Percentiles rank a stretch among this genome's conserved stretches.
These are phyloP conservation scores for Sinopyrophorus schimmeli DNA, from an alignment of 2,888 invertebrate species.

Conservation along the genomic window DNA sequence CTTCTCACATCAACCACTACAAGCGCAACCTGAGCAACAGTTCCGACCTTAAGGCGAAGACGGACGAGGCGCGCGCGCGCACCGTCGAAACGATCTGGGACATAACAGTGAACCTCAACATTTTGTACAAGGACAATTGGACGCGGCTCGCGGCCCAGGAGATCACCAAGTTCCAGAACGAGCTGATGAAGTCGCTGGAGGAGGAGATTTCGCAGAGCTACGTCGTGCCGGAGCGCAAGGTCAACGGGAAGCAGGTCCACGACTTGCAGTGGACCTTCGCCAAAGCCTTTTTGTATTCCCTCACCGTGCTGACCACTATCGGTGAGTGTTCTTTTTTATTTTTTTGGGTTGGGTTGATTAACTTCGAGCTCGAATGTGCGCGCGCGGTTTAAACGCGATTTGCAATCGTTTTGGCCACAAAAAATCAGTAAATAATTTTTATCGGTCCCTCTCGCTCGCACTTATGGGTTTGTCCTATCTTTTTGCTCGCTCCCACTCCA, in stretches of 20 bases:
- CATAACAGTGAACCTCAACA: constrained; percentile 84
- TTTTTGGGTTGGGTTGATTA: too few relatives aligned
- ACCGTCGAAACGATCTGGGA: constrained; percentile 92
- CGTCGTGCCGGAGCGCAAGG: constrained; percentile 49
- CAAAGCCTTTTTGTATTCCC: constrained; percentile 89
- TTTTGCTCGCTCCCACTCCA: too few relatives aligned
- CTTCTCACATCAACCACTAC: constrained; percentile 45
- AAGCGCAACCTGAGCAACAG: constrained; percentile 52
- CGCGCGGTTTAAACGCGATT: too few relatives aligned
- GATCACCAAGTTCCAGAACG: constrained; percentile 72
- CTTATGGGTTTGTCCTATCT: too few relatives aligned
- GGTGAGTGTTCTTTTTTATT: constrained; percentile 65
- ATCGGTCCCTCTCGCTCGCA: too few relatives aligned
- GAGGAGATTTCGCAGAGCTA: constrained; percentile 66
- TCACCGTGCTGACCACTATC: constrained; percentile 91
- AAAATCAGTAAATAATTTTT: too few relatives aligned
- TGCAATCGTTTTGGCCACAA: too few relatives aligned
- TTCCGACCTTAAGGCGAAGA: constrained; percentile 53
- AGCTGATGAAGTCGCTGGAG: constrained; percentile 76
- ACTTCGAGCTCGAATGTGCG: too few relatives aligned
- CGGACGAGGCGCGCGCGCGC: constrained; percentile 64
- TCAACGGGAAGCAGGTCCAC: constrained; percentile 36
- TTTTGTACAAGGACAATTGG: constrained; percentile 89
- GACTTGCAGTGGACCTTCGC: constrained; percentile 87
- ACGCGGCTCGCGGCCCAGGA: constrained; percentile 78